phyloP scores from a whole-genome alignment of 1,140 invertebrate genomes.

The Pogonomyrmex californicus region DNA sequence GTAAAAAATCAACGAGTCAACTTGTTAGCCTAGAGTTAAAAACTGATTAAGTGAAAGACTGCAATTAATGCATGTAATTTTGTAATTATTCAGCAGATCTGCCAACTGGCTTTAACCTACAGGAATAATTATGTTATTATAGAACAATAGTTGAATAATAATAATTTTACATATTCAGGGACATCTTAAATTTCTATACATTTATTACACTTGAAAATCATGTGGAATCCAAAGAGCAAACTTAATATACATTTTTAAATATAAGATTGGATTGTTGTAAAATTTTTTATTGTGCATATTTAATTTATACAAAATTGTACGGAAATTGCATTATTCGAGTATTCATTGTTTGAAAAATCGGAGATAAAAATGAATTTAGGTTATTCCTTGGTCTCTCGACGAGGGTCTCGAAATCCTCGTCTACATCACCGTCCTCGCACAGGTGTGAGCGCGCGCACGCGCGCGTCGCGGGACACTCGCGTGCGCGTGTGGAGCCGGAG shows the following conservation, averaged over 20 bases:
- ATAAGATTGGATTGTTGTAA: background rate
- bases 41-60: background rate
- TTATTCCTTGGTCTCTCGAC: background rate
- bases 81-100: too few species aligned
- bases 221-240: background rate
- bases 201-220: too few species aligned
- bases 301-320: background rate
- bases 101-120: too few species aligned
- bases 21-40: background rate
- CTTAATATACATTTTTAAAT: background rate
- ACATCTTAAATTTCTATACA: too few species aligned
- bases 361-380: background rate
- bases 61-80: background rate
- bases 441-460: constrained; percentile 48
- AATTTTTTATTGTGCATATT: background rate
- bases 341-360: background rate
- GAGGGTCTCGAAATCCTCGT: background rate
- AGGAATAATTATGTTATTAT: too few species aligned
- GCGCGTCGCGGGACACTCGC: background rate
- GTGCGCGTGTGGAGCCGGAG: constrained; percentile 8
- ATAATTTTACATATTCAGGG: too few species aligned
- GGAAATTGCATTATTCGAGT: background rate
- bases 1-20: background rate
- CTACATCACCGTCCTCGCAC: constrained; percentile 16
- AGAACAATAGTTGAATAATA: too few species aligned